Conservation (phyloP, 2,888 invertebrate species). For the Drosophila lacicola region DNA sequence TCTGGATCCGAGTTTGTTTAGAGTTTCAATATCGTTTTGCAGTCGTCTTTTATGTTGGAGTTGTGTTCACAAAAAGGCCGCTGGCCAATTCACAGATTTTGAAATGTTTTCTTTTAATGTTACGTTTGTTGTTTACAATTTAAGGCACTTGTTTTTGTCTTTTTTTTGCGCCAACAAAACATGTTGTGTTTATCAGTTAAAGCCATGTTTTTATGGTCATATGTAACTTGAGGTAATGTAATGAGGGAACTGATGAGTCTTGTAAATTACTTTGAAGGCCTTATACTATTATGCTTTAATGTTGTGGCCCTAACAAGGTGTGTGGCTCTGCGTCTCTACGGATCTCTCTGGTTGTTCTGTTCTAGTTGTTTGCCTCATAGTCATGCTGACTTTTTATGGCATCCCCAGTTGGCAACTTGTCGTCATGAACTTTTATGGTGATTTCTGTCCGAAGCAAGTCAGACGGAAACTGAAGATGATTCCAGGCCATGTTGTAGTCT, state of each 20-base stretch:
- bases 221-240: constrained; percentile 22
- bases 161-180: background rate
- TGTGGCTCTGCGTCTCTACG: constrained; percentile 1
- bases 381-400: constrained; percentile 57
- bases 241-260: constrained; percentile 45
- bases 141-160: constrained; percentile 17
- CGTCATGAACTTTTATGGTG: constrained; percentile 68
- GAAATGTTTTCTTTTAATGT: constrained; percentile 25
- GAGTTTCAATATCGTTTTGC: constrained; percentile 5
- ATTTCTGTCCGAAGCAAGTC: constrained; percentile 27
- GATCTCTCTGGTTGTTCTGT: constrained; percentile 5
- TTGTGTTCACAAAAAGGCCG: constrained; percentile 32
- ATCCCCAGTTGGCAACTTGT: constrained; percentile 43
- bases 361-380: constrained; percentile 14
- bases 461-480: constrained; percentile 33
- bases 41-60: constrained; percentile 5
- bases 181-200: background rate
- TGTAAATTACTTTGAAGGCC: constrained; percentile 64
- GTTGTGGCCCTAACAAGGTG: constrained; percentile 46
- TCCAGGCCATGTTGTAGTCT: constrained; percentile 11
- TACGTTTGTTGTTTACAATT: constrained; percentile 16
- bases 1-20: background rate
- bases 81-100: constrained; percentile 26
- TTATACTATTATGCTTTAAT: constrained; percentile 42
- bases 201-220: background rate